Evolutionary conservation across 2,113 vertebrate species (phyloP), one percentile per base, ranked within the genome.

Genomic region (Caranx ignobilis): DNA sequence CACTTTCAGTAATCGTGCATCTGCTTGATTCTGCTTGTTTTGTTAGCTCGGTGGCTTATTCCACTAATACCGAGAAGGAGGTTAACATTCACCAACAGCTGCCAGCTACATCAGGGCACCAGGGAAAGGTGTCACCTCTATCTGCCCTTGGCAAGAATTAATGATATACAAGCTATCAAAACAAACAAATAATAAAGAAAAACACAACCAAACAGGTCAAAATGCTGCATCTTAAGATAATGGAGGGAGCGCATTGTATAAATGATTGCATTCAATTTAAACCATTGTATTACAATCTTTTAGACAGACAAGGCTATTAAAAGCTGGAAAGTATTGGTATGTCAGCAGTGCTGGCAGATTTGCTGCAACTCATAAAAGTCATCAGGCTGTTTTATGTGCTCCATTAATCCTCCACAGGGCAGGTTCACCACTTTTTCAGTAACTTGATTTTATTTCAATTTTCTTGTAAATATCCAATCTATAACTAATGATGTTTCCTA

Each of bases 31-130:
- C 45, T 43, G 62, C 82, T 83, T 85, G 71, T 82, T 86, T 87
- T 69, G 56, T 72, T 75, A 43, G 73, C 13, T 45, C 21, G 11
- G n/a, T 79, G 67, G 80, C 82, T 88, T 91, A 87, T 86, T 90
- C 84, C 60, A 74, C 75, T 81, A 81, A 90, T 87, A 69, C 74
- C 34, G 65, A 79, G 80, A 78, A 87, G 15, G 71, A 84, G 84
- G 84, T 77, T 85, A 72, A 69, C 64, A 56, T 57, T 86, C 45
- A 71, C 72, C 77, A 75, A 87, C 78, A 88, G 74, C 80, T 89
- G 84, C 84, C 66, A 69, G 79, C 62, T 60, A 66, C 76, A 85
- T 43, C 81, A 65, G 65, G 43, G 78, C 65, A 84, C n/a, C 50
- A 21, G 47, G 52, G 57, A 59, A 75, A 79, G 45, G 61, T 68